Conservation (phyloP, 1,140 invertebrate species). For the Zaprionus vittiger region DNA sequence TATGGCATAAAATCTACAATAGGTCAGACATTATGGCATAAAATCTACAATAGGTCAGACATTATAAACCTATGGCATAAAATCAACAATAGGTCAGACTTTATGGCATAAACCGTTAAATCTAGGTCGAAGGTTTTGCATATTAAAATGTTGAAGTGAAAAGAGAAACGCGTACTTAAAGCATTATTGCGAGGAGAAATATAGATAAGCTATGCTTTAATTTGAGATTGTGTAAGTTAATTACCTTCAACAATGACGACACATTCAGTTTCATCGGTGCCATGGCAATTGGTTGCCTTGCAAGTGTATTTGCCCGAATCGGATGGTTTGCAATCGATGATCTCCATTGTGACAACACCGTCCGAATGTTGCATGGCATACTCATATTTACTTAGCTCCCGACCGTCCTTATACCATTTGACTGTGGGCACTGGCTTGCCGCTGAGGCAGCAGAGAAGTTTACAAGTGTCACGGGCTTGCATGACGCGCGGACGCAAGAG, state of each 20-base stretch:
- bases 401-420: slow-evolving; percentile 96
- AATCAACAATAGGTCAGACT: no score
- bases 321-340: slow-evolving; percentile 95
- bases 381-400: slow-evolving; percentile 95
- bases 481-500: slow-evolving; percentile 98
- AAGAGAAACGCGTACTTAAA: no score
- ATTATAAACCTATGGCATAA: no score
- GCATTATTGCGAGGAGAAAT: no score
- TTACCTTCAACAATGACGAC: slow-evolving; percentile 98
- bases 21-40: no score
- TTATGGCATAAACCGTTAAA: no score
- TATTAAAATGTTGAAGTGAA: no score
- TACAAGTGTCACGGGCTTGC: slow-evolving; percentile 96
- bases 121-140: no score
- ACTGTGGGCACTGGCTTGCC: slow-evolving; percentile 97
- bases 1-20: no score
- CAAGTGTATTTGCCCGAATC: slow-evolving; percentile 99
- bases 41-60: no score
- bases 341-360: slow-evolving; percentile 98
- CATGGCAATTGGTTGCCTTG: slow-evolving; percentile 95
- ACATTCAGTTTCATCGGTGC: slow-evolving; percentile 96
- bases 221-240: neutral
- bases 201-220: no score
- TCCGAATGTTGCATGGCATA: slow-evolving; percentile 95
- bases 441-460: slow-evolving; percentile 97